phyloP scores from a whole-genome alignment of 2,797 vertebrate species.

The Chloroceryle amazona region DNA sequence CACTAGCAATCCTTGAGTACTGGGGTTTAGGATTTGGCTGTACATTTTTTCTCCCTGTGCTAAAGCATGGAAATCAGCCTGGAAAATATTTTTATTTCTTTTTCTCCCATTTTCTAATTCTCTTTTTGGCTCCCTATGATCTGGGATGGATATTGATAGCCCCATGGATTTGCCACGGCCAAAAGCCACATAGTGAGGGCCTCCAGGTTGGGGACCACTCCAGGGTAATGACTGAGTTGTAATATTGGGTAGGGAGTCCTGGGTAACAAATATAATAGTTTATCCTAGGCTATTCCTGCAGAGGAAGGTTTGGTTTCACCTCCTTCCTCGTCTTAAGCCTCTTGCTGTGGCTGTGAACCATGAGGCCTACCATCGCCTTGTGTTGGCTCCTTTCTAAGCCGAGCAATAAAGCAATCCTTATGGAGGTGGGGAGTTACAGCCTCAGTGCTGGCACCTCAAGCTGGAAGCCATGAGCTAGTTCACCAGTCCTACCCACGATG shows the following conservation, averaged over 20 bases:
- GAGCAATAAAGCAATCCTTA: not conserved
- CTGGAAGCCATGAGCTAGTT: fast-evolving
- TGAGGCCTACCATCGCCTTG: not conserved
- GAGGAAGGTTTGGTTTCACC: not conserved
- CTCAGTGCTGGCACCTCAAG: not conserved
- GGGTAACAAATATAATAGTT: not conserved
- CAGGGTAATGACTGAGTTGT: not conserved
- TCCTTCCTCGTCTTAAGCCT: not conserved
- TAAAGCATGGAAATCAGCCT: not conserved
- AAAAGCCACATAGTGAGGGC: not conserved
- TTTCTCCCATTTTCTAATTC: not conserved
- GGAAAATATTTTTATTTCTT: not conserved
- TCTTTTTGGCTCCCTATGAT: not conserved
- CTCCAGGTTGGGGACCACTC: not conserved
- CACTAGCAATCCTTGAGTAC: not conserved
- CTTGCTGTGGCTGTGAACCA: not conserved
- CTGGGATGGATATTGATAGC: not conserved
- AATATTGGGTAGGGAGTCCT: not conserved
- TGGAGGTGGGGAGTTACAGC: not conserved
- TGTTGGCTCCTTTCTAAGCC: not conserved
- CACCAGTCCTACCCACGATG: not conserved
- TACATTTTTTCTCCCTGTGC: not conserved
- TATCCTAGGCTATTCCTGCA: not conserved
- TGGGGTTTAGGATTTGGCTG: not conserved
- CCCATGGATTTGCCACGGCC: not conserved